Evolutionary conservation across 2,797 vertebrate genomes (phyloP).

Genomic region (Eidolon dupreanum): DNA sequence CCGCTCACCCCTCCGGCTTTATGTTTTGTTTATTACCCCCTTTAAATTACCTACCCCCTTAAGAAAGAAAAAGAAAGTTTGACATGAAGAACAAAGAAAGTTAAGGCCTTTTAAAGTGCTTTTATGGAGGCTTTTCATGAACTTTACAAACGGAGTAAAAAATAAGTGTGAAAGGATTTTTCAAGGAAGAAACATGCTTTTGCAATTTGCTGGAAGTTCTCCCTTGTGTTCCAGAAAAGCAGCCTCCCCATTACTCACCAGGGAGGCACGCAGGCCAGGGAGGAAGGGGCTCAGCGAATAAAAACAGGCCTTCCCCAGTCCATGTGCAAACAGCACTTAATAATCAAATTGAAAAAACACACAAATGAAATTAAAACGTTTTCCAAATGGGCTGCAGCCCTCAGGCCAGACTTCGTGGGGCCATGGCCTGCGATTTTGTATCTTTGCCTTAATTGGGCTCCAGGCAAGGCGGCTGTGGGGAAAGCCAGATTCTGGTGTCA

Average conservation of each 20-base stretch:
- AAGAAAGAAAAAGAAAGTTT: conserved; percentile 43
- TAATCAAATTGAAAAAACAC: conserved; percentile 86
- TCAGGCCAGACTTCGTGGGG: conserved; percentile 73
- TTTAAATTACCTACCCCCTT: conserved; percentile 34
- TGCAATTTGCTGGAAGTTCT: conserved; percentile 88
- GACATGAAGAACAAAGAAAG: conserved; percentile 58
- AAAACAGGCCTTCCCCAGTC: conserved; percentile 86
- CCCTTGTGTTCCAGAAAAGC: conserved; percentile 86
- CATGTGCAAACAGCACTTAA: conserved; percentile 84
- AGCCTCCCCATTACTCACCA: conserved; percentile 89
- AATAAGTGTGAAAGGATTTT: conserved; percentile 86
- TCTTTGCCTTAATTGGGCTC: conserved; percentile 76
- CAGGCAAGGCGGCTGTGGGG: conserved; percentile 47
- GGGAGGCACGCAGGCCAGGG: conserved; percentile 85
- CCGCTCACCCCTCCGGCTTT: background rate
- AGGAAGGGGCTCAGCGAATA: conserved; percentile 83
- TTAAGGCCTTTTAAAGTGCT: conserved; percentile 63
- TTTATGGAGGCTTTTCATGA: conserved; percentile 80
- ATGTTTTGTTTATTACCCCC: conserved; percentile 35
- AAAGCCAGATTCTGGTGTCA: conserved; percentile 54
- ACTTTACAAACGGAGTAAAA: conserved; percentile 77
- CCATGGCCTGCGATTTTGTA: conserved; percentile 52
- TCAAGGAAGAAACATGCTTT: conserved; percentile 88
- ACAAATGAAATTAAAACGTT: conserved; percentile 83
- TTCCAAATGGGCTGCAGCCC: conserved; percentile 82